Evolutionary conservation across 2,797 vertebrate genomes (phyloP).

Genomic region (Danio jaintianensis): DNA sequence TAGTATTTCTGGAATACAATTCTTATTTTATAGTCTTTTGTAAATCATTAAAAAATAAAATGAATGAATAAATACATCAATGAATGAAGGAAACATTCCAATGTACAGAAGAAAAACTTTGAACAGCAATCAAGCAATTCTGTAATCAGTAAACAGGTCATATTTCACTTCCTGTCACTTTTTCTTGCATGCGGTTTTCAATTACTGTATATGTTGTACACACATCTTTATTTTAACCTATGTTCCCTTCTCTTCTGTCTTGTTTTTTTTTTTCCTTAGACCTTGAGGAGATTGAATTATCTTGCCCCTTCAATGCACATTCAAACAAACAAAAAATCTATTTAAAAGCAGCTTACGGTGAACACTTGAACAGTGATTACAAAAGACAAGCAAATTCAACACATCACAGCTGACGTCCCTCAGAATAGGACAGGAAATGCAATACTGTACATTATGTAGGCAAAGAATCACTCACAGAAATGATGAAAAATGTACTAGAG

Average conservation of each 20-base stretch:
- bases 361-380: conserved; percentile 50
- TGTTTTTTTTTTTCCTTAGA: conserved; percentile 45
- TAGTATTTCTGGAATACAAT: too few species aligned
- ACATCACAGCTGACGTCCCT: conserved; percentile 23
- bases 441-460: neutral
- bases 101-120: too few species aligned
- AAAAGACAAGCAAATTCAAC: conserved; percentile 56
- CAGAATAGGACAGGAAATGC: conserved; percentile 26
- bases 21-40: too few species aligned
- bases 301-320: conserved; percentile 53
- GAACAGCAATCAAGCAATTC: conserved; percentile 1
- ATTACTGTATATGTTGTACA: neutral
- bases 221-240: conserved; percentile 20
- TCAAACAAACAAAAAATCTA: conserved; percentile 64
- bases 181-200: conserved; percentile 41
- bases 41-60: too few species aligned
- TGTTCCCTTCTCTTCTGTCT: conserved; percentile 5
- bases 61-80: too few species aligned
- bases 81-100: too few species aligned
- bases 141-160: conserved; percentile 1
- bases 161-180: conserved; percentile 22
- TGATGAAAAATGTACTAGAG: neutral
- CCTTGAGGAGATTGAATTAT: conserved; percentile 65
- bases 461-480: neutral
- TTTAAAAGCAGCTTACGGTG: conserved; percentile 53